phyloP scores from a whole-genome alignment of 1,140 invertebrate species.

The Gryllus bimaculatus region DNA sequence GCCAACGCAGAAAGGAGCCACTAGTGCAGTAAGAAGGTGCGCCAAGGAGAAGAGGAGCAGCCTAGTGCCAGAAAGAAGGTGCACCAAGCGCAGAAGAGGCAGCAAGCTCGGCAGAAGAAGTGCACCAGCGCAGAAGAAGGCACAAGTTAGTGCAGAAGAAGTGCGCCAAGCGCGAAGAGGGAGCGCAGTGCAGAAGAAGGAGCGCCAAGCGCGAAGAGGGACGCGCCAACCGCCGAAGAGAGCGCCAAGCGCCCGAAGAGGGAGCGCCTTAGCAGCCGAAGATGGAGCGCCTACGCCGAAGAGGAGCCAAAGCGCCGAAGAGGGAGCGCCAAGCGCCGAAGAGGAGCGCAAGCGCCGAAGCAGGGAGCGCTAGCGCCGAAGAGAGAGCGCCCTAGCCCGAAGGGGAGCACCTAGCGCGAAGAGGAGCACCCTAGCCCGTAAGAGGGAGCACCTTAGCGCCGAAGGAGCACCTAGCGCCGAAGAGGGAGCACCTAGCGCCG shows the following conservation, averaged over 20 bases:
- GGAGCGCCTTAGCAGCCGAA: too few relatives aligned
- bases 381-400: neutral
- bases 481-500: neutral
- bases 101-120: conserved; percentile 16
- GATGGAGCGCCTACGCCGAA: too few relatives aligned
- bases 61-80: neutral
- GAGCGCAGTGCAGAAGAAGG: too few relatives aligned
- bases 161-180: conserved; percentile 24
- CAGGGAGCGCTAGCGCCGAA: too few relatives aligned
- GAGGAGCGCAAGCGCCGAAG: too few relatives aligned
- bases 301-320: neutral
- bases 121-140: conserved; percentile 33
- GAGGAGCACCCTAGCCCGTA: neutral
- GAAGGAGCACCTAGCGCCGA: neutral
- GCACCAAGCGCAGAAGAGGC: too few relatives aligned
- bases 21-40: too few relatives aligned
- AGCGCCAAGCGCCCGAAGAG: too few relatives aligned
- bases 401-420: too few relatives aligned
- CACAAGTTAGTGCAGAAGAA: conserved; percentile 18
- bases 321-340: neutral
- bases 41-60: neutral
- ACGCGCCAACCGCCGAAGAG: too few relatives aligned
- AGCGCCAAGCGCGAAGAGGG: too few relatives aligned
- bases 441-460: neutral
- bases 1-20: neutral